phyloP scores from a whole-genome alignment of 2,113 vertebrate genomes.

The Chroicocephalus ridibundus region DNA sequence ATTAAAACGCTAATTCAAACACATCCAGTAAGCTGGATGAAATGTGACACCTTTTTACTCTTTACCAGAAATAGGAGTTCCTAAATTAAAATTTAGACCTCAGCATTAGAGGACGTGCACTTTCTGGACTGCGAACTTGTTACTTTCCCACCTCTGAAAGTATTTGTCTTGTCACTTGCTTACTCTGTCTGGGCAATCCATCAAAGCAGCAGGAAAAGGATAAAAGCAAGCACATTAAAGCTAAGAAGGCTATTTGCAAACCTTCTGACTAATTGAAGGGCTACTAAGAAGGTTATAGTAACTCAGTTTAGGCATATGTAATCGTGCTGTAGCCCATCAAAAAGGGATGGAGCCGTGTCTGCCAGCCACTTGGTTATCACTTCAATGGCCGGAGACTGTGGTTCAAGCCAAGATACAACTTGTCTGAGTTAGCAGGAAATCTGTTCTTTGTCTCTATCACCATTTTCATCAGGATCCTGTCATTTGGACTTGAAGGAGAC shows the following conservation, averaged over 20 bases:
- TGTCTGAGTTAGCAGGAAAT: background rate
- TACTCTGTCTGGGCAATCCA: background rate
- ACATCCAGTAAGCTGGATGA: background rate
- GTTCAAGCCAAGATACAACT: background rate
- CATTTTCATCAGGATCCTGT: background rate
- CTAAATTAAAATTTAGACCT: background rate
- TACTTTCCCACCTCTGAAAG: background rate
- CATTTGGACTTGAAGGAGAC: background rate
- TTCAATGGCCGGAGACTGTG: background rate
- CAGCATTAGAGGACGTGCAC: background rate
- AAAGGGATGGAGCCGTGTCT: background rate
- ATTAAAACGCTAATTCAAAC: background rate
- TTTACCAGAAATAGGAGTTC: background rate
- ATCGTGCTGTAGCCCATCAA: background rate
- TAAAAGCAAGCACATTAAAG: background rate
- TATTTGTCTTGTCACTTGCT: background rate
- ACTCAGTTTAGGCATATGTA: background rate
- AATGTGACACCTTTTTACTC: background rate
- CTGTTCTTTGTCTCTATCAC: background rate
- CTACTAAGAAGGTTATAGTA: background rate
- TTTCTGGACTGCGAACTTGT: background rate
- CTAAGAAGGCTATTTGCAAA: background rate
- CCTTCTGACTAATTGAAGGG: background rate
- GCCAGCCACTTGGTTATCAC: background rate
- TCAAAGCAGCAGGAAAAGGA: background rate